Evolutionary conservation across 2,888 invertebrate genomes (phyloP).

Genomic region (Marronus borbonicus): DNA sequence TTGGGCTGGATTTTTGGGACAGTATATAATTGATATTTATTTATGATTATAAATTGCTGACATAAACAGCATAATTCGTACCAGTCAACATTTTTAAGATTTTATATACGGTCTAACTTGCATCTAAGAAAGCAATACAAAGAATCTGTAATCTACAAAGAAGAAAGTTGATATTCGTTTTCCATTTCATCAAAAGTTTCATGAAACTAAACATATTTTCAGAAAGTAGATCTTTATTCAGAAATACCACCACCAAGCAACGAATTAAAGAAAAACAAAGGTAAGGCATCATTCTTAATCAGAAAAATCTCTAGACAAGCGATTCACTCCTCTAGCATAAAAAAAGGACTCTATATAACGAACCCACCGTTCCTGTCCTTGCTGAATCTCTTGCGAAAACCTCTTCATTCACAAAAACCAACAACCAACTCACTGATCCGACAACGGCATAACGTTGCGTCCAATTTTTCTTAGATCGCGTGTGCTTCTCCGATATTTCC

Average conservation of each 20-base stretch:
- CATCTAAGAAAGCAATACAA: too few relatives aligned
- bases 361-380: constrained; percentile 13
- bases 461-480: not conserved
- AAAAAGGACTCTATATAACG: not conserved
- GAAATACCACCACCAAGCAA: not conserved
- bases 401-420: constrained; percentile 7
- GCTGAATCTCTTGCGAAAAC: constrained; percentile 4
- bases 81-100: too few relatives aligned
- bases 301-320: not conserved
- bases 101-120: too few relatives aligned
- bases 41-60: too few relatives aligned
- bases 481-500: not conserved
- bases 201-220: too few relatives aligned
- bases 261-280: not conserved
- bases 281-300: not conserved
- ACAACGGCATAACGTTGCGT: not conserved
- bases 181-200: too few relatives aligned
- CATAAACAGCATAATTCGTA: too few relatives aligned
- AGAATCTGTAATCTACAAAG: too few relatives aligned
- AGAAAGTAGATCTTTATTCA: too few relatives aligned
- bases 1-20: too few relatives aligned
- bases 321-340: not conserved
- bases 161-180: too few relatives aligned
- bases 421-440: constrained; percentile 5
- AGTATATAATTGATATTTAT: too few relatives aligned